phyloP scores from a whole-genome alignment of 2,797 vertebrate species.

The Neomorphus geoffroyi region DNA sequence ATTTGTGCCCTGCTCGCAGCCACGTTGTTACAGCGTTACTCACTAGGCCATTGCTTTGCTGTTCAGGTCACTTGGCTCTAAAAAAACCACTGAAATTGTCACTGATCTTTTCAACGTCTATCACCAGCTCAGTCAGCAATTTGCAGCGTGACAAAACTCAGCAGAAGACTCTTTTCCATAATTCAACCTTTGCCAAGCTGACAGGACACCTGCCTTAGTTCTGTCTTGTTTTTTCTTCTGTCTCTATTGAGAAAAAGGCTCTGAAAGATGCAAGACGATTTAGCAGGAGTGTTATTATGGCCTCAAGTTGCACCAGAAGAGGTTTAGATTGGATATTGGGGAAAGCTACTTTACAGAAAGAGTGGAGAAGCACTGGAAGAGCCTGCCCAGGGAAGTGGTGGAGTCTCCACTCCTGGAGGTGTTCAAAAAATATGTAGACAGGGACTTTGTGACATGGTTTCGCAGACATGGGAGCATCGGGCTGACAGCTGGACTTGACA shows the following conservation, averaged over 20 bases:
- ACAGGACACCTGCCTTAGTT: background rate
- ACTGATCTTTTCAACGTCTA: background rate
- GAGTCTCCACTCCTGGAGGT: no score
- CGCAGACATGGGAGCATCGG: no score
- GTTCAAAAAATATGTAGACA: no score
- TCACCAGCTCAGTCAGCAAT: background rate
- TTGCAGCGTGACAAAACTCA: background rate
- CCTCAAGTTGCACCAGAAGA: no score
- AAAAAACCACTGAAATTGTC: background rate
- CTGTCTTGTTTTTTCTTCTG: background rate
- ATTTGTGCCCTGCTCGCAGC: background rate
- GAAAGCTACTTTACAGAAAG: no score
- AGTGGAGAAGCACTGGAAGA: no score
- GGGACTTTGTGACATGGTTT: no score
- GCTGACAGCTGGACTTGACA: no score
- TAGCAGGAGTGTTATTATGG: background rate
- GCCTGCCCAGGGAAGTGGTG: no score
- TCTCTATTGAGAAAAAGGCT: background rate
- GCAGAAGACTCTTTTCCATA: background rate
- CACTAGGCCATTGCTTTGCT: background rate
- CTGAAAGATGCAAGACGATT: background rate
- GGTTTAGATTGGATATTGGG: no score
- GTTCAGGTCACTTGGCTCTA: background rate
- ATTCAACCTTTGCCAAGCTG: background rate
- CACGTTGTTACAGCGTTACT: accelerated